Evolutionary conservation across 2,888 invertebrate genomes (phyloP).

Genomic region (Xylota sylvarum): DNA sequence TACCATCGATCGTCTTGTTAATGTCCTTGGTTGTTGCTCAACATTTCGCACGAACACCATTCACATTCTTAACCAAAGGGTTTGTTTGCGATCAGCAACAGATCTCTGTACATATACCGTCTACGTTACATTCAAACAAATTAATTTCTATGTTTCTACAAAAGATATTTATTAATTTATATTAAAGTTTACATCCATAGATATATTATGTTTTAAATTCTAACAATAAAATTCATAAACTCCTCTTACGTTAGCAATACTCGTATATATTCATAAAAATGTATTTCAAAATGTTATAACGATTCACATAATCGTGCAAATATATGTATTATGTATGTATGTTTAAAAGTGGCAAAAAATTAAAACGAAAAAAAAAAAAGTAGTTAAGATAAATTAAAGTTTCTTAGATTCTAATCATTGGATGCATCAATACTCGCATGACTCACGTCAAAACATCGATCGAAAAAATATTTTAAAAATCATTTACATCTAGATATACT

Average conservation of each 20-base stretch:
- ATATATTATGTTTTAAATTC: conserved; percentile 23
- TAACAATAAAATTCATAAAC: conserved; percentile 31
- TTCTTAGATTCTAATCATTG: conserved; percentile 68
- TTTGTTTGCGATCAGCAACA: too few species aligned
- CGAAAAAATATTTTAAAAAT: conserved; percentile 14
- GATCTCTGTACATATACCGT: too few species aligned
- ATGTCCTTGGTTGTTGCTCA: too few species aligned
- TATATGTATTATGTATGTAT: neutral
- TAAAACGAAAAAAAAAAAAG: neutral
- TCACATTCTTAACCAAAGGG: too few species aligned
- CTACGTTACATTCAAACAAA: neutral
- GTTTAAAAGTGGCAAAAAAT: neutral
- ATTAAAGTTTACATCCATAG: conserved; percentile 42
- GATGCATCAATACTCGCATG: conserved; percentile 54
- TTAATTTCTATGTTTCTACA: conserved; percentile 43
- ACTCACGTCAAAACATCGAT: conserved; percentile 24
- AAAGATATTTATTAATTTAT: conserved; percentile 67
- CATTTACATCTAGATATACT: conserved; percentile 14
- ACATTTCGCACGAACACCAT: too few species aligned
- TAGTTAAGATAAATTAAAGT: conserved; percentile 38
- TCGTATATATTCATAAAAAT: conserved; percentile 8
- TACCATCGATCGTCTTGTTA: too few species aligned
- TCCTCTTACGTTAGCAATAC: conserved; percentile 52
- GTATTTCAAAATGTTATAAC: neutral
- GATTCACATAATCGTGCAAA: conserved; percentile 26